Conservation (phyloP, 2,113 vertebrate species). For the Paratilapia polleni region DNA sequence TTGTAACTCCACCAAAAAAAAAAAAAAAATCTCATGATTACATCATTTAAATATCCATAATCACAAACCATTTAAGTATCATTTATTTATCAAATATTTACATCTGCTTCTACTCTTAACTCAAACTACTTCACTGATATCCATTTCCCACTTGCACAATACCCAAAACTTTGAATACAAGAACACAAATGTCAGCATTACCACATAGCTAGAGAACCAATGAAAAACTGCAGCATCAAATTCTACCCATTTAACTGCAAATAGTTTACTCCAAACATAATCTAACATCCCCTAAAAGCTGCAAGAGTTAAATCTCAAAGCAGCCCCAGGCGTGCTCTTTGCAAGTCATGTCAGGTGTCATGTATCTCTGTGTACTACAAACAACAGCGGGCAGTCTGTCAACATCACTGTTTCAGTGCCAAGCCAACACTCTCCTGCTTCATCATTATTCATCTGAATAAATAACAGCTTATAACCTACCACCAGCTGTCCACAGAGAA, state of each 20-base stretch:
- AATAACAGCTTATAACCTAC: neutral
- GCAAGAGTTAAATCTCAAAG: neutral
- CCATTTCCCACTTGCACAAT: neutral
- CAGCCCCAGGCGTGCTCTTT: neutral
- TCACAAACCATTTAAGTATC: no score
- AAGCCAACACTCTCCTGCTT: neutral
- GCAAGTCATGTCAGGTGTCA: neutral
- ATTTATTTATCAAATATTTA: neutral
- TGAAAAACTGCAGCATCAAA: neutral
- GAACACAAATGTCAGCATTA: neutral
- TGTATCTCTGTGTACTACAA: conserved; percentile 11
- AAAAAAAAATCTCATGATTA: no score
- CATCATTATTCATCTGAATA: neutral
- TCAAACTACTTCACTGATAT: neutral
- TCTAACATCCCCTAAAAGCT: neutral
- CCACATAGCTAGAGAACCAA: no score
- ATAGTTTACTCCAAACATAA: neutral
- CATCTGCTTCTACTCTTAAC: fast-evolving
- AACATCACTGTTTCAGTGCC: neutral
- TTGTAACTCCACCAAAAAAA: neutral
- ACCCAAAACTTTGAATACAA: neutral
- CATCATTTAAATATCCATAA: no score
- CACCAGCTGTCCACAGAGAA: neutral
- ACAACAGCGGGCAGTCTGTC: neutral
- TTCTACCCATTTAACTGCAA: neutral